Evolutionary conservation across 2,797 vertebrate genomes (phyloP), one percentile per base, ranked within the genome.

Genomic region (Danio albolineatus): DNA sequence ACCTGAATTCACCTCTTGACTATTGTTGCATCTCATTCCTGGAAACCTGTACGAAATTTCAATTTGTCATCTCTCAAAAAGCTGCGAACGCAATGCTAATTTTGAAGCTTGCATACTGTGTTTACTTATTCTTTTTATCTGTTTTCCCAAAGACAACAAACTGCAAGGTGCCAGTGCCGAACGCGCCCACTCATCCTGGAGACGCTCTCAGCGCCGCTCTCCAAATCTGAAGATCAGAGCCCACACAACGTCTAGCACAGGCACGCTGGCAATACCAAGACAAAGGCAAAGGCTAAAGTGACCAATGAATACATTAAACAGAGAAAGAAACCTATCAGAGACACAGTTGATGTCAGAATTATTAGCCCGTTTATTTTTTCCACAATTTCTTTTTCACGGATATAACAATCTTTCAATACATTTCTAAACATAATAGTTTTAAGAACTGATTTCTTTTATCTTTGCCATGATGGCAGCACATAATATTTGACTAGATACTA

Each of bases 231-330:
- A 76, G 57, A 65, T 67, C 43, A 69, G 54, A 75, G 65, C 73
- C 67, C 62, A 81, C 72, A 69, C 72, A 62, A 61, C 54, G 73
- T 70, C 79, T 81, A 70, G 79, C 73, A 39, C 56, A 69, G 19
- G 54, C 64, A 76, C 48, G 38, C 74, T 81, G 65, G 17, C 56
- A 76, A 69, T 69, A 70, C 39, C 36, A 78, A 43, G 39, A 48
- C 38, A 49, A n/a, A 78, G 56, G 51, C 44, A 71, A 69, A 78
- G 36, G 56, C 54, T 59, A 48, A 67, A 49, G 13, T 67, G 64
- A 77, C 75, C 64, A 53, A 67, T 51, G 66, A 66, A 59, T 51
- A 14, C 39, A 21, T 1, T 17, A 67, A 59, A 36, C 57, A 57
- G 10, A 48, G 51, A 46, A 66, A 46, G 10, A 56, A 9, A 13